Evolutionary conservation across 2,797 vertebrate species (phyloP).

Genomic region (Siniperca undulata): DNA sequence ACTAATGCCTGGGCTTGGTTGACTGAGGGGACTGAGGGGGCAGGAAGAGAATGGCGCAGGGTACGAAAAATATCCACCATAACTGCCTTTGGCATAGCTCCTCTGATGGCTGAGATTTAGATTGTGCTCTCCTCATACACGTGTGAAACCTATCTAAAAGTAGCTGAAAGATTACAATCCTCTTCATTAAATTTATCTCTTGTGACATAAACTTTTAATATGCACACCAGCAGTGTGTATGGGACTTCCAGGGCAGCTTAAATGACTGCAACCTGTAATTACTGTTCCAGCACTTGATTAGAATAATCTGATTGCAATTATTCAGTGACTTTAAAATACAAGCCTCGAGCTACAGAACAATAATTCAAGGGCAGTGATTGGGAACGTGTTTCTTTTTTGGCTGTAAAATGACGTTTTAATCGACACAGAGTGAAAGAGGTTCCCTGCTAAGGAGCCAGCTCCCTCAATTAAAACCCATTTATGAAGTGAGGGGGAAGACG

Average conservation of each 20-base stretch:
- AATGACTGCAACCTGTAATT: slow-evolving; percentile 99
- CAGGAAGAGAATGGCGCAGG: slow-evolving; percentile 51
- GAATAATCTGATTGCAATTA: slow-evolving; percentile 99
- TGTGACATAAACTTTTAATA: slow-evolving; percentile 99
- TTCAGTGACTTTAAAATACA: slow-evolving; percentile 99
- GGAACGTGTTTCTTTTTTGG: slow-evolving; percentile 97
- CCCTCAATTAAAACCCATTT: slow-evolving; percentile 92
- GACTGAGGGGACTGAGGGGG: slow-evolving; percentile 57
- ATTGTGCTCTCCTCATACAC: slow-evolving; percentile 44
- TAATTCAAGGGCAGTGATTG: slow-evolving; percentile 98
- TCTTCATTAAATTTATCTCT: slow-evolving; percentile 99
- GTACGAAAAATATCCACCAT: slow-evolving; percentile 51
- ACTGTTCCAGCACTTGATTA: slow-evolving; percentile 99
- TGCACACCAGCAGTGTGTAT: slow-evolving; percentile 90
- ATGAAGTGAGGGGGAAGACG: slow-evolving; percentile 90
- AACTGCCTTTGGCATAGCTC: slow-evolving; percentile 41
- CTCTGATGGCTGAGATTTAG: slow-evolving; percentile 37
- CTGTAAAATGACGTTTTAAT: slow-evolving; percentile 96
- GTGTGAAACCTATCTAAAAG: slow-evolving; percentile 85
- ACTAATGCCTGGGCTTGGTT: slow-evolving; percentile 58
- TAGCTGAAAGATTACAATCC: slow-evolving; percentile 90
- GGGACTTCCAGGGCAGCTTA: slow-evolving; percentile 96
- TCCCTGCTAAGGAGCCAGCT: slow-evolving; percentile 89
- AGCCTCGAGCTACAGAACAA: slow-evolving; percentile 99
- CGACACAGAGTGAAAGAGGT: slow-evolving; percentile 88